phyloP scores from a whole-genome alignment of 2,888 invertebrate species.

The Aleiodes testaceus region DNA sequence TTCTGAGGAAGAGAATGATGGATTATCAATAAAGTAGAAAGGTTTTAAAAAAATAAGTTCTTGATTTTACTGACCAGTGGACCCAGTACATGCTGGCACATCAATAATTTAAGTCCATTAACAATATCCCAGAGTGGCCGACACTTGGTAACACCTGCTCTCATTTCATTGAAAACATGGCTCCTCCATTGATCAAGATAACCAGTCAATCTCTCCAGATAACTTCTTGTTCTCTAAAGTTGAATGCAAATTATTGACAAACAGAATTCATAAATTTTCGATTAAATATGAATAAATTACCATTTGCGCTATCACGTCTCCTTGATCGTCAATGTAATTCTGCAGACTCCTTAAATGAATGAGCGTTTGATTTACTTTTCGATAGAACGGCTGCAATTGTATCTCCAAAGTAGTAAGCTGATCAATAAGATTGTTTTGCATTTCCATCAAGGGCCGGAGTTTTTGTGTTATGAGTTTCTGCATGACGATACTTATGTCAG shows the following conservation, averaged over 20 bases:
- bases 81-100: constrained; percentile 79
- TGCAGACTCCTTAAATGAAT: constrained; percentile 85
- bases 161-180: constrained; percentile 79
- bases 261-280: background rate
- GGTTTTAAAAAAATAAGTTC: background rate
- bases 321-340: constrained; percentile 83
- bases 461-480: constrained; percentile 79
- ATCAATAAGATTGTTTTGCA: constrained; percentile 83
- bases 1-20: constrained; percentile 73
- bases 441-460: constrained; percentile 81
- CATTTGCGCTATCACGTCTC: constrained; percentile 81
- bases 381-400: constrained; percentile 81
- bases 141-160: constrained; percentile 81
- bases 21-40: background rate
- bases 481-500: constrained; percentile 80
- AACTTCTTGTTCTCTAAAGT: constrained; percentile 76
- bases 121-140: constrained; percentile 82
- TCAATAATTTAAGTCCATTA: constrained; percentile 77
- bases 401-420: constrained; percentile 85
- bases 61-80: constrained; percentile 75
- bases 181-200: constrained; percentile 81
- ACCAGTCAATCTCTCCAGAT: constrained; percentile 77
- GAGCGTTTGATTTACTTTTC: constrained; percentile 82
- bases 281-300: constrained; percentile 67
- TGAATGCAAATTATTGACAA: background rate